Evolutionary conservation across 2,113 vertebrate genomes (phyloP), one percentile per base, ranked within the genome.

Genomic region (Epinephelus moara): DNA sequence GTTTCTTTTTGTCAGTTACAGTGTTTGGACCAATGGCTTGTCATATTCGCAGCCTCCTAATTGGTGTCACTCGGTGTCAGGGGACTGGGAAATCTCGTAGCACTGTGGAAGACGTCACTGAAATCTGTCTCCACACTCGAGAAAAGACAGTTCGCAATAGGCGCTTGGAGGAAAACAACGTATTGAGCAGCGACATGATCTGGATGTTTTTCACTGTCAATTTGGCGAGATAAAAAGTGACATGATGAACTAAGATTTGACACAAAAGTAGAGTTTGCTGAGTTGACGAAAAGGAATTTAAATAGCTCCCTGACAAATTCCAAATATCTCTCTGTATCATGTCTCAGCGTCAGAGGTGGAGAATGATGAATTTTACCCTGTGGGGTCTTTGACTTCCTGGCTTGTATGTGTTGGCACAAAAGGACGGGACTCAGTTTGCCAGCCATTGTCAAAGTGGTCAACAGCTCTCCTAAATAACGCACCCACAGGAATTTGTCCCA

Each of bases 401-500:
- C 77, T 80, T 89, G 81, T 89, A 17, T 89, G 62, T 74, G 60
- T 91, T 92, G 89, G 86, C 90, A 88, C 62, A 56, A 47, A 57
- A 60, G 59, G 75, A 52, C 14, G 19, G 49, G 64, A 55, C 64
- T 56, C 42, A 47, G 49, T 75, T 47, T 85, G 88, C 87, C 89
- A 90, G 74, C 67, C 80, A 73, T 90, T 89, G 85, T 91, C 14
- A 4, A 74, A 84, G 82, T 66, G 70, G 74, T 89, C 76, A 87
- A 78, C 67, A 50, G 76, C 69, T 80, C 75, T 81, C 80, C 59
- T 80, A 85, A 91, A 90, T 86, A 90, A 88, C 77, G 79, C 70
- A 78, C 80, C 87, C 89, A 55, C 84, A 89, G 90, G 89, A 91
- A 92, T 91, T 68, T 53, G 70, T 53, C 68, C 87, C 45, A 49